Base-by-base conservation (phyloP, 2,113 vertebrate species). In the Microtus oregoni region DNA sequence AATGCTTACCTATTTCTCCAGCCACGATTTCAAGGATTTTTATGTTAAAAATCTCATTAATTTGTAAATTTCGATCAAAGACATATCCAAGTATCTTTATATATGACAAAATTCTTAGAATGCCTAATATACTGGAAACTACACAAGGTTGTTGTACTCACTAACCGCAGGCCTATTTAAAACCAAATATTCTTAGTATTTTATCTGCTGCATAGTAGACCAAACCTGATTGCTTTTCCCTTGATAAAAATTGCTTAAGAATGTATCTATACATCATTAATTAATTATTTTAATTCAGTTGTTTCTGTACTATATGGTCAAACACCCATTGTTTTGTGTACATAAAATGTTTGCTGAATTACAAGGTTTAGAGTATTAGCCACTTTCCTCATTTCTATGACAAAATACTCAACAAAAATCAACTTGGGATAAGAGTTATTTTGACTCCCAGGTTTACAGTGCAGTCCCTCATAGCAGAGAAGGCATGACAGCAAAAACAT, bases 291-390 rank as follows among this genome's bases (percentile, higher is more conserved):
- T 86, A 87, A 94, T 72, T 19, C 22, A 44, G 1, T 44, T 89
- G 10, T 72, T 63, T n/a, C 55, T 75, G 22, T 70, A 47, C 15
- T 52, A 0, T 50, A 1, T 41, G 67, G 30, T 67, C 14, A 94
- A 75, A 61, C 75, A 3, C 3, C 17, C 5, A 30, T 30, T 17
- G 63, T 32, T 73, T 91, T 89, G 30, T 63, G 4, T 65, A 12
- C 1, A 0, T 63, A 76, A 65, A 92, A 95, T 82, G 38, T 55
- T 91, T 96, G 50, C 11, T 93, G 77, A 30, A 86, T 92, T 91
- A 86, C 35, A 94, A 94, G 86, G 32, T n/a, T 68, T 47, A 52
- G 5, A n/a, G 12, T 50, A 70, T n/a, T 52, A 87, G 32, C 32
- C 28, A 17, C 30, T 50, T 68, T n/a, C 9, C 11, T 38, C 32